Conservation (phyloP, 37 sponge, comb jelly and placozoan genomes). For the Dysidea cf. avara region DNA sequence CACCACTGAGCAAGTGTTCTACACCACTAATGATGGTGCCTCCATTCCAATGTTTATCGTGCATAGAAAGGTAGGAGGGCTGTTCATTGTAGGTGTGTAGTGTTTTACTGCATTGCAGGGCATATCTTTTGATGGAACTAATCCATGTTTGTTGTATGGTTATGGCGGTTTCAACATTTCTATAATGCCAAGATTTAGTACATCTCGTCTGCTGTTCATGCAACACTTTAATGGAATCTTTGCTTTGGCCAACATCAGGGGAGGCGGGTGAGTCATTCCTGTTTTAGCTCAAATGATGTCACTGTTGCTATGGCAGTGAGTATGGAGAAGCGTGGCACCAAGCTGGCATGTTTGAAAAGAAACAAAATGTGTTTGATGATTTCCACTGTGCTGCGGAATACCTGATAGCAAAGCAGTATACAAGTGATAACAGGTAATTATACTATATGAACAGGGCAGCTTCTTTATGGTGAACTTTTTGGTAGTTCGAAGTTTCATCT, state of each 20-base stretch:
- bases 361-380: conserved; percentile 98
- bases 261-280: conserved; percentile 85
- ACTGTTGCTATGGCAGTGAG: conserved; percentile 62
- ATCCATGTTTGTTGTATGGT: conserved; percentile 88
- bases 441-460: too few relatives aligned
- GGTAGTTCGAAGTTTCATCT: too few relatives aligned
- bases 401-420: conserved; percentile 79
- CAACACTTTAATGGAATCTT: conserved; percentile 87
- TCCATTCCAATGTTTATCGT: conserved; percentile 94
- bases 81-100: too few relatives aligned
- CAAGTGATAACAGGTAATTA: conserved; percentile 35
- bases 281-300: neutral
- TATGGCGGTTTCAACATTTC: conserved; percentile 99
- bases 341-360: conserved; percentile 79
- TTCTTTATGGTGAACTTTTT: too few relatives aligned
- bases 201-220: conserved; percentile 80
- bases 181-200: conserved; percentile 80
- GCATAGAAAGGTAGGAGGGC: conserved; percentile 80
- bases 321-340: conserved; percentile 98
- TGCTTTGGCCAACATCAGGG: conserved; percentile 87
- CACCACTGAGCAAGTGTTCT: conserved; percentile 88
- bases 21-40: conserved; percentile 87
- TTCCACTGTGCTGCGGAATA: conserved; percentile 90
- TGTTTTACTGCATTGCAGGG: conserved; percentile 34
- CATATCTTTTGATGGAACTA: conserved; percentile 72